phyloP scores from a whole-genome alignment of 2,888 invertebrate genomes.

The Catocala sponsa region DNA sequence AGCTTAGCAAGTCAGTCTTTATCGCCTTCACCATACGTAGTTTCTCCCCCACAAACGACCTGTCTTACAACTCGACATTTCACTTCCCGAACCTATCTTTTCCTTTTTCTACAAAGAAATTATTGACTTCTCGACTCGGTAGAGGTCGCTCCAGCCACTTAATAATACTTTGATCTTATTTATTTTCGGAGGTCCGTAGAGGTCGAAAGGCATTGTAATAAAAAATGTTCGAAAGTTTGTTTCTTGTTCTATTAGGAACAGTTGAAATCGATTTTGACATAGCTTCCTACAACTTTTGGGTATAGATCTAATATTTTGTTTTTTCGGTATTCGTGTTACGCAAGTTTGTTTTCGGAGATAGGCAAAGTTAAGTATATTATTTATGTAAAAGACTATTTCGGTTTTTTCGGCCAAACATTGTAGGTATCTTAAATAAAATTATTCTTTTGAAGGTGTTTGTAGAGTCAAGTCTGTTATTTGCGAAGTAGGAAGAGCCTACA shows the following conservation, averaged over 20 bases:
- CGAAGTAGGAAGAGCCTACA: no score
- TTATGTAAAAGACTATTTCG: not conserved
- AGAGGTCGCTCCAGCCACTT: conserved; percentile 30
- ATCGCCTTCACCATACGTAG: conserved; percentile 20
- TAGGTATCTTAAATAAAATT: no score
- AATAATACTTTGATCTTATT: conserved; percentile 49
- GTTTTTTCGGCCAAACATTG: not conserved
- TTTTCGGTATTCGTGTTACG: not conserved
- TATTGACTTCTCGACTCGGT: conserved; percentile 44
- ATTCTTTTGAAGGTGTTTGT: no score
- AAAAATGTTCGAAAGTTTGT: conserved; percentile 16
- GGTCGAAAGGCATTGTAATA: conserved; percentile 19
- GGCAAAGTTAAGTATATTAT: not conserved
- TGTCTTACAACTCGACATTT: conserved; percentile 46
- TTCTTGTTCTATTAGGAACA: conserved; percentile 14
- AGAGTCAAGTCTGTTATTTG: no score
- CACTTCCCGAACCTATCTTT: conserved; percentile 54
- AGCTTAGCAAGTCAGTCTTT: not conserved
- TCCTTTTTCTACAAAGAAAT: conserved; percentile 42
- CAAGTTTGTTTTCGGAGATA: not conserved
- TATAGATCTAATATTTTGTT: not conserved
- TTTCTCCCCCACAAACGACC: conserved; percentile 26
- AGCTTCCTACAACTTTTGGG: not conserved
- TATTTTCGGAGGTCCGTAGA: conserved; percentile 24
- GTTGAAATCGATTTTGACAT: conserved; percentile 26